A percentile compares a stretch with the other conserved stretches of the same genome.
Evolutionary conservation across 2,888 invertebrate genomes (phyloP).

Genomic region (Papilio demoleus): DNA sequence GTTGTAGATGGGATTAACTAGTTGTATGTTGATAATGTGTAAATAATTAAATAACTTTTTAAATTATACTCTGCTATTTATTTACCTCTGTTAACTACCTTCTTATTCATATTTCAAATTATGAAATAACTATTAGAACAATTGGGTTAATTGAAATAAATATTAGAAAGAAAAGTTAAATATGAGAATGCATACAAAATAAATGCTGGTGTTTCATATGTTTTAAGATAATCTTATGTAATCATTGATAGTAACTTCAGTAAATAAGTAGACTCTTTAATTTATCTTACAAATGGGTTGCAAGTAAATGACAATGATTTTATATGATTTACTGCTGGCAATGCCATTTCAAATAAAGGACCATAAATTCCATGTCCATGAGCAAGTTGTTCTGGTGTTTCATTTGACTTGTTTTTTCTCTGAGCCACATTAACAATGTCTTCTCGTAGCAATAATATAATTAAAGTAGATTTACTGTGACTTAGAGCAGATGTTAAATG

Average conservation of each 20-base stretch:
- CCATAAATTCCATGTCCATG: conserved; percentile 86
- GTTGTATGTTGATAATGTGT: no score
- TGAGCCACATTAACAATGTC: conserved; percentile 81
- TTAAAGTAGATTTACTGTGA: conserved; percentile 89
- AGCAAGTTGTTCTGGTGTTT: conserved; percentile 92
- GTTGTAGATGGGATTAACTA: no score
- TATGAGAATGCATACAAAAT: no score
- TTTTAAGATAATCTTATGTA: no score
- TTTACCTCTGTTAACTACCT: no score
- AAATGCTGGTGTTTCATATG: no score
- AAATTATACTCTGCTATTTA: no score
- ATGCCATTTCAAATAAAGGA: conserved; percentile 90
- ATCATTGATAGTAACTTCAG: conserved; percentile 6
- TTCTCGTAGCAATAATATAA: conserved; percentile 90
- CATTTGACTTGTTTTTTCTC: conserved; percentile 87
- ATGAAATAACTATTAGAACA: no score
- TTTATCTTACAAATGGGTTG: conserved; percentile 67
- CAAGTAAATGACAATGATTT: conserved; percentile 71
- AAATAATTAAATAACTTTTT: no score
- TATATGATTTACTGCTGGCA: conserved; percentile 86
- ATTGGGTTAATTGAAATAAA: no score
- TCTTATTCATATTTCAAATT: no score
- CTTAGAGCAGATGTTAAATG: conserved; percentile 93
- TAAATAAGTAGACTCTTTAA: conserved; percentile 21
- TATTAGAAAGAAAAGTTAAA: no score